Evolutionary conservation across 1,140 invertebrate genomes (phyloP).

Genomic region (Prorops nasuta): DNA sequence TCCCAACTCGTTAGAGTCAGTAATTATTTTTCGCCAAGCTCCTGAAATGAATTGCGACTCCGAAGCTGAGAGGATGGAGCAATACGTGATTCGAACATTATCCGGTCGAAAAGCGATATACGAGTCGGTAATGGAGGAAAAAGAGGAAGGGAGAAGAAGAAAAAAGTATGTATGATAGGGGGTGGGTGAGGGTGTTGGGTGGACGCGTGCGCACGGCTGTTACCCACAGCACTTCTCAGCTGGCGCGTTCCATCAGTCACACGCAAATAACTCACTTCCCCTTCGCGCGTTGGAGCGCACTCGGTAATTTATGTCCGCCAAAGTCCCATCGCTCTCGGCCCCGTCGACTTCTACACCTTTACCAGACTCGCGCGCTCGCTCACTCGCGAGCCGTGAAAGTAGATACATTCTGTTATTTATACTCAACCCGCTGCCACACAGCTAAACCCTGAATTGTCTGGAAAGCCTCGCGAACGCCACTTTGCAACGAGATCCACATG

Average conservation of each 20-base stretch:
- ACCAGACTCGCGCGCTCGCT: constrained; percentile 10
- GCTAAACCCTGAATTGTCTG: too few species aligned
- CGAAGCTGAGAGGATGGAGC: too few species aligned
- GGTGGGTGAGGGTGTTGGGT: constrained; percentile 5
- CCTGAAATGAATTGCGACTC: too few species aligned
- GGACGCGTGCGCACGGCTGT: constrained; percentile 24
- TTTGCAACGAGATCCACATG: too few species aligned
- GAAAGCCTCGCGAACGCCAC: too few species aligned
- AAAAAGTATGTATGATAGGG: too few species aligned
- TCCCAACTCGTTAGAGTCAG: too few species aligned
- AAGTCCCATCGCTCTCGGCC: constrained; percentile 41
- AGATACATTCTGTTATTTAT: constrained; percentile 4
- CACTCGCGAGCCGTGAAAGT: constrained; percentile 1
- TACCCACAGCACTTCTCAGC: constrained; percentile 49
- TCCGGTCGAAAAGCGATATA: too few species aligned
- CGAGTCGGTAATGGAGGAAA: too few species aligned
- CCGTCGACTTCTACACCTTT: constrained; percentile 21
- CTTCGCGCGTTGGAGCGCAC: constrained; percentile 30
- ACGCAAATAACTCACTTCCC: constrained; percentile 57
- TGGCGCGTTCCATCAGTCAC: constrained; percentile 56
- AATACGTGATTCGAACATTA: too few species aligned
- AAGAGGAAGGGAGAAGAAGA: too few species aligned
- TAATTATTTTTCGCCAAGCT: too few species aligned
- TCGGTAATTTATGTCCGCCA: constrained; percentile 50
- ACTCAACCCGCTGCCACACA: not conserved